phyloP scores from a whole-genome alignment of 2,888 invertebrate species.

The Serrognathus titanus region DNA sequence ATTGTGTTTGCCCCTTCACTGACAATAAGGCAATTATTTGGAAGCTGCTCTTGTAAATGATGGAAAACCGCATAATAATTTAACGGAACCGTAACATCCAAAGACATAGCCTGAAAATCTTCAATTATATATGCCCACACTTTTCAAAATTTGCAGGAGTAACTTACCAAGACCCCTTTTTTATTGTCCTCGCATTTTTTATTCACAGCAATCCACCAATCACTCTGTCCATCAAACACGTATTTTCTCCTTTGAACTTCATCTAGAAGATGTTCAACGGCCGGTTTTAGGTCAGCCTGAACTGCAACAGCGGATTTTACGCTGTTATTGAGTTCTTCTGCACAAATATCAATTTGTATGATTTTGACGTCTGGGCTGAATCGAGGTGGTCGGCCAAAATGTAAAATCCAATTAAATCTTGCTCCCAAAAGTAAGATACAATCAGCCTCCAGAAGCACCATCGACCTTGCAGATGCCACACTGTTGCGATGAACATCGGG shows the following conservation, averaged over 20 bases:
- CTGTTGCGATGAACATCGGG: slow-evolving; percentile 66
- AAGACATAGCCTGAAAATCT: slow-evolving; percentile 58
- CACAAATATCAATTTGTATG: slow-evolving; percentile 84
- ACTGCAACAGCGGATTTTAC: slow-evolving; percentile 75
- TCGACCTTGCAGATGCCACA: slow-evolving; percentile 77
- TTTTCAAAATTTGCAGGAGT: not conserved
- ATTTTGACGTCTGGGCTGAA: slow-evolving; percentile 80
- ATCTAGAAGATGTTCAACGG: slow-evolving; percentile 61
- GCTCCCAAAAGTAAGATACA: slow-evolving; percentile 86
- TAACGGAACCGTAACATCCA: slow-evolving; percentile 70
- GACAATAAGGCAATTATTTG: slow-evolving; percentile 83
- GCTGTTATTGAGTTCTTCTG: slow-evolving; percentile 93
- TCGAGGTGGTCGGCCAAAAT: slow-evolving; percentile 88
- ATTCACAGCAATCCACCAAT: slow-evolving; percentile 76
- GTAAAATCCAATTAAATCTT: slow-evolving; percentile 95
- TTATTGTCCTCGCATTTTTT: slow-evolving; percentile 72
- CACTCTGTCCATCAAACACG: slow-evolving; percentile 53
- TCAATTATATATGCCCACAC: slow-evolving; percentile 9
- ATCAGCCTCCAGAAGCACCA: slow-evolving; percentile 84
- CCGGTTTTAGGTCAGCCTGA: slow-evolving; percentile 78
- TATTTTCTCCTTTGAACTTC: slow-evolving; percentile 59
- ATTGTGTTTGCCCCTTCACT: slow-evolving; percentile 98
- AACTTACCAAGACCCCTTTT: slow-evolving; percentile 61
- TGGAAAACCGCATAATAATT: slow-evolving; percentile 94
- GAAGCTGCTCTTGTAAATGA: slow-evolving; percentile 71